Percentiles rank a stretch among this genome's conserved stretches.
Conservation (phyloP, 2,888 invertebrate species). For the Apamea monoglypha region DNA sequence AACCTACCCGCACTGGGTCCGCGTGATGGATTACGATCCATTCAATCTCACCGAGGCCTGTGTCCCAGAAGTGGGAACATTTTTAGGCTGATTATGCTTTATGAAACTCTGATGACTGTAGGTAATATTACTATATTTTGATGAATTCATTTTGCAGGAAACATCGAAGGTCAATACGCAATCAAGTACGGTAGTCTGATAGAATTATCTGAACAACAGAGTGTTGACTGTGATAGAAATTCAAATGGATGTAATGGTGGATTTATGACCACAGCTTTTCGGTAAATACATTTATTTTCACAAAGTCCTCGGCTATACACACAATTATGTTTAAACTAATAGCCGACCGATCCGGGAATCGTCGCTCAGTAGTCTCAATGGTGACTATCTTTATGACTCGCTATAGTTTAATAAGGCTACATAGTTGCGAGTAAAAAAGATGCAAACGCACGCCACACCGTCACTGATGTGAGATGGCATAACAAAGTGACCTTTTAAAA, state of each 20-base stretch:
- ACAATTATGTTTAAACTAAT: no score
- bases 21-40: no score
- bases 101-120: background rate
- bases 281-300: conserved; percentile 33
- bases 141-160: conserved; percentile 51
- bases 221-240: conserved; percentile 39
- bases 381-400: background rate
- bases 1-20: background rate
- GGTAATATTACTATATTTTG: background rate
- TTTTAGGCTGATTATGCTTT: background rate
- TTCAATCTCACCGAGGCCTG: no score
- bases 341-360: background rate
- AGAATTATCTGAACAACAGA: conserved; percentile 57
- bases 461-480: background rate
- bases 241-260: conserved; percentile 38
- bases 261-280: conserved; percentile 5
- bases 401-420: background rate
- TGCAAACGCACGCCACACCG: background rate
- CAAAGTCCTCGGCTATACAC: background rate
- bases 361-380: background rate
- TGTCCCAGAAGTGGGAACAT: no score
- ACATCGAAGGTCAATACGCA: conserved; percentile 50
- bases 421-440: background rate
- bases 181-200: conserved; percentile 14
- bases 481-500: background rate